phyloP scores from a whole-genome alignment of 2,797 vertebrate genomes.

The Micromesistius poutassou region DNA sequence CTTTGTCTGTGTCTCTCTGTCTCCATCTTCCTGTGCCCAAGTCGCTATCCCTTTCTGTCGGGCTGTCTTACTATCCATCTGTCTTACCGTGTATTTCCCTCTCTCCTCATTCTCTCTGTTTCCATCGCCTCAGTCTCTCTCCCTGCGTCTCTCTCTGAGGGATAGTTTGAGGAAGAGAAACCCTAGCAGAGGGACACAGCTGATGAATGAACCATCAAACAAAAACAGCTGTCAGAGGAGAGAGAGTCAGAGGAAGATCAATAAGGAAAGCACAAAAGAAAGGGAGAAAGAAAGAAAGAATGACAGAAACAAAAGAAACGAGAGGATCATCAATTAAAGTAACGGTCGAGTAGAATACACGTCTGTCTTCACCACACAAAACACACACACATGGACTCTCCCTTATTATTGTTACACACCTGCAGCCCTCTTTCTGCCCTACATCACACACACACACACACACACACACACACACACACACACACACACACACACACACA shows the following conservation, averaged over 20 bases:
- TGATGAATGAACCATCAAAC: no score
- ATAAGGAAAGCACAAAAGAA: not conserved
- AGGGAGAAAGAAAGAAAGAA: not conserved
- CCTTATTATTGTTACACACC: no score
- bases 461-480: not conserved
- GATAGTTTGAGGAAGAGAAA: not conserved
- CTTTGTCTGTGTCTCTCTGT: no score
- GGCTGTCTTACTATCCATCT: no score
- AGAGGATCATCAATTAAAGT: not conserved
- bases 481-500: conserved; percentile 4
- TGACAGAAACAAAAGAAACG: not conserved
- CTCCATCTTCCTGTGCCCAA: no score
- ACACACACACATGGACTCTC: not conserved
- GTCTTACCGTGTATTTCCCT: no score
- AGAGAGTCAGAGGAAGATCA: not conserved
- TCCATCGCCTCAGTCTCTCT: not conserved
- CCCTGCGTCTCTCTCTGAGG: no score
- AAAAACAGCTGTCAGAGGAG: no score
- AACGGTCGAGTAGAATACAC: no score
- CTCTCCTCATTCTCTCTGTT: not conserved
- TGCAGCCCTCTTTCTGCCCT: not conserved
- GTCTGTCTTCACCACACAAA: not conserved
- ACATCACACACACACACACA: not conserved
- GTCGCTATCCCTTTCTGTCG: not conserved
- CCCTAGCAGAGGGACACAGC: no score